Percentiles rank a stretch among this genome's conserved stretches.
These are phyloP conservation scores for Danio tinwini DNA, from an alignment of 2,797 vertebrate species.

Conservation along the genomic window DNA sequence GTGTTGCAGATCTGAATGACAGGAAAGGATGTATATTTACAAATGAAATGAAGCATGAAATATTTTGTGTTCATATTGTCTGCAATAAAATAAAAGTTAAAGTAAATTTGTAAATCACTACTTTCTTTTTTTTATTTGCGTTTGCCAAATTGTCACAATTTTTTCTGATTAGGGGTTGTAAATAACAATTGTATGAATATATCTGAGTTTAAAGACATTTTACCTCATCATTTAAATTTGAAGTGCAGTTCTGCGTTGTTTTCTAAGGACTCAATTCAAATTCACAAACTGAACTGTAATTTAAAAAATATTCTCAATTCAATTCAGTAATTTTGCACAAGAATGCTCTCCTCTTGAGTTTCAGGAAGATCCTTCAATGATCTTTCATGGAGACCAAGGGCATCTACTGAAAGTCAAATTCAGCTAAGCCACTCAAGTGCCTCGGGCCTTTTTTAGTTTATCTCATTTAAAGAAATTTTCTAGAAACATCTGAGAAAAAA, in stretches of 20 bases:
- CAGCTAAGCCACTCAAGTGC: background rate
- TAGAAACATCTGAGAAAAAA: conserved; percentile 3
- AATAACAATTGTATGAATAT: too few relatives aligned
- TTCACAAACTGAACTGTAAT: too few relatives aligned
- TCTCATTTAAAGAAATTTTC: background rate
- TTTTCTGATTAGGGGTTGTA: too few relatives aligned
- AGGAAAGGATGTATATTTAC: too few relatives aligned
- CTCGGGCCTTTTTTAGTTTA: background rate
- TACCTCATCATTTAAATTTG: background rate
- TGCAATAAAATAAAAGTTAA: too few relatives aligned
- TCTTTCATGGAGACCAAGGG: background rate
- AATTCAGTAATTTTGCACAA: background rate
- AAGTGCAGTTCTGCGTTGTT: background rate
- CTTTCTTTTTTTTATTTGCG: too few relatives aligned
- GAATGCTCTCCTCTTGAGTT: background rate
- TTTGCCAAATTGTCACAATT: too few relatives aligned
- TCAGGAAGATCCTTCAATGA: background rate
- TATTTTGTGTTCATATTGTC: too few relatives aligned
- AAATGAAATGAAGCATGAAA: too few relatives aligned
- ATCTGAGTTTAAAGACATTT: too few relatives aligned
- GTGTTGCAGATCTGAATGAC: too few relatives aligned
- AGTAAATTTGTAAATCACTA: too few relatives aligned
- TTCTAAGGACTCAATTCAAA: background rate
- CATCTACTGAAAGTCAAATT: background rate
- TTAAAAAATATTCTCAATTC: background rate